phyloP scores from a whole-genome alignment of 2,797 vertebrate species.

The Argya squamiceps region DNA sequence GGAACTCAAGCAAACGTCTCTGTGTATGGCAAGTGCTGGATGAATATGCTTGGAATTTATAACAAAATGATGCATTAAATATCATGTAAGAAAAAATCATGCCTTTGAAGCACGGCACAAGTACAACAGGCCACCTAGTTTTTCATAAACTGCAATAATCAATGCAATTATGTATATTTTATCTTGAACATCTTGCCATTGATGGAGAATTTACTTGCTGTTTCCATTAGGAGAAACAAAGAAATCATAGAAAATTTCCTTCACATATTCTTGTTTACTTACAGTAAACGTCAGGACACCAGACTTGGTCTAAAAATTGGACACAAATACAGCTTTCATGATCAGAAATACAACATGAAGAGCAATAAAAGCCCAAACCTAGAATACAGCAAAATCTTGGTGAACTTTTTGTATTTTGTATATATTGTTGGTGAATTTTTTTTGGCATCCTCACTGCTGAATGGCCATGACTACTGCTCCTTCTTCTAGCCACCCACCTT shows the following conservation, averaged over 20 bases:
- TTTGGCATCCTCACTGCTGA: not conserved
- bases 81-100: not conserved
- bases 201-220: not conserved
- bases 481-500: not conserved
- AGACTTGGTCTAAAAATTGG: not conserved
- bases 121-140: not conserved
- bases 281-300: not conserved
- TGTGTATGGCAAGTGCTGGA: not conserved
- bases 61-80: not conserved
- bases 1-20: not conserved
- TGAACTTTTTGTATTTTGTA: not conserved
- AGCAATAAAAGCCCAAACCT: not conserved
- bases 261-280: not conserved
- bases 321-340: not conserved
- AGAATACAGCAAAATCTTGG: not conserved
- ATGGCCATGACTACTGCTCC: not conserved
- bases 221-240: not conserved
- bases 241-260: not conserved
- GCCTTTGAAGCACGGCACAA: not conserved
- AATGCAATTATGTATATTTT: not conserved
- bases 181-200: not conserved
- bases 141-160: not conserved
- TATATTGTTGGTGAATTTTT: not conserved
- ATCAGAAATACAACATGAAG: not conserved
- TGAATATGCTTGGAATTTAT: not conserved